Evolutionary conservation across 1,140 invertebrate species (phyloP).

Genomic region (Pseudomyrmex cubaensis): DNA sequence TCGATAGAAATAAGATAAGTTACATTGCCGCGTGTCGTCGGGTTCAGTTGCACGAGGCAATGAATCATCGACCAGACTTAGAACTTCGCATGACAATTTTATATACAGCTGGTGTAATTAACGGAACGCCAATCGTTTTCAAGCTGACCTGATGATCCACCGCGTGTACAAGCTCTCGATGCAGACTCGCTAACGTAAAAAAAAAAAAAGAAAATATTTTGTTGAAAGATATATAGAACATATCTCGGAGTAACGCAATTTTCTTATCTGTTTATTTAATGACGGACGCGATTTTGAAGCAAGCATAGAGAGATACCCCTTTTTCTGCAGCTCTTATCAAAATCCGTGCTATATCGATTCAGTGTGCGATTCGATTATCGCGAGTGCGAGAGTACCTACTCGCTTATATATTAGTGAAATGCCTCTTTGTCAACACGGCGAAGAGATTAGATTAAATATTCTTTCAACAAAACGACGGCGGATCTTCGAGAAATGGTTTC

Average conservation of each 20-base stretch:
- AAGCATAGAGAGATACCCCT: background rate
- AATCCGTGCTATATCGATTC: constrained; percentile 23
- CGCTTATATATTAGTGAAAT: constrained; percentile 6
- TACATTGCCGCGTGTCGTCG: constrained; percentile 30
- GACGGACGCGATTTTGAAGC: background rate
- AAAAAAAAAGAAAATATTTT: background rate
- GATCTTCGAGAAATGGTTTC: no score
- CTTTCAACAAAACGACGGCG: background rate
- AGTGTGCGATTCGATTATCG: background rate
- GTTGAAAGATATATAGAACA: background rate
- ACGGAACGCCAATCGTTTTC: background rate
- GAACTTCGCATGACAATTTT: constrained; percentile 21
- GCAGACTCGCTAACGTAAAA: background rate
- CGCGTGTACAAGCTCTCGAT: background rate
- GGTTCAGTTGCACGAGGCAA: constrained; percentile 15
- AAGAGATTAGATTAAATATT: constrained; percentile 53
- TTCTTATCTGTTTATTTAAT: constrained; percentile 32
- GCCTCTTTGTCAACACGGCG: background rate
- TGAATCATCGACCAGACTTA: constrained; percentile 49
- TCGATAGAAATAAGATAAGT: constrained; percentile 45
- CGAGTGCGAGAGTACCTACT: background rate
- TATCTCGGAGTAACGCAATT: background rate
- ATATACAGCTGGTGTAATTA: constrained; percentile 36
- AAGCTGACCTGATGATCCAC: background rate
- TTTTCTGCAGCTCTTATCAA: constrained; percentile 9